Percentiles rank a stretch among this genome's conserved stretches.
These are phyloP conservation scores for Muscidifurax raptorellus DNA, from an alignment of 1,140 invertebrate species.

Conservation along the genomic window DNA sequence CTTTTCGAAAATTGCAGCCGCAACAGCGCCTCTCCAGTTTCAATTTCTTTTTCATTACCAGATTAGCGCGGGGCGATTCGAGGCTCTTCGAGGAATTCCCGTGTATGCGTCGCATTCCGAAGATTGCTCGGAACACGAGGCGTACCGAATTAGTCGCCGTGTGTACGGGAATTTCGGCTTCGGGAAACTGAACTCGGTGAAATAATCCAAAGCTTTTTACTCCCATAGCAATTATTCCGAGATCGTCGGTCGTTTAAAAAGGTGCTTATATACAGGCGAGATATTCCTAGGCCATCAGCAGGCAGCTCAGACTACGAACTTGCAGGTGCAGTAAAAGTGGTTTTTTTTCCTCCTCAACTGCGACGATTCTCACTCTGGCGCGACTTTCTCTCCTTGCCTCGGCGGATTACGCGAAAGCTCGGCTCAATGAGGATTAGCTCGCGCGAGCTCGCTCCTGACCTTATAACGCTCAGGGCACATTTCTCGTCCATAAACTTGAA, in stretches of 20 bases:
- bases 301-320: neutral
- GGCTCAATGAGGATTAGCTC: slow-evolving; percentile 41
- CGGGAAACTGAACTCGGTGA: neutral
- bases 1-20: neutral
- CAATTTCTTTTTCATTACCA: neutral
- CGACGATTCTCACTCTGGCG: neutral
- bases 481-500: slow-evolving; percentile 27
- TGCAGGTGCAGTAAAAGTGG: neutral
- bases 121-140: neutral
- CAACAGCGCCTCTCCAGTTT: neutral
- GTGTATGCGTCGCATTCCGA: neutral
- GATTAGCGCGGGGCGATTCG: neutral
- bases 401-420: slow-evolving; percentile 45
- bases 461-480: slow-evolving; percentile 30
- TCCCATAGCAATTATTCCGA: neutral
- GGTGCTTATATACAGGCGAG: neutral
- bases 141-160: neutral
- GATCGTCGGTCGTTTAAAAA: neutral
- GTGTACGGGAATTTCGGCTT: neutral
- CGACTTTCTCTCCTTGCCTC: slow-evolving; percentile 24
- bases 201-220: neutral
- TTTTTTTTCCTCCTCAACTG: neutral
- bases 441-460: slow-evolving; percentile 21
- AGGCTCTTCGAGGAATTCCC: neutral
- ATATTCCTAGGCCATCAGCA: neutral